Evolutionary conservation across 2,888 invertebrate species (phyloP), one percentile per base, ranked within the genome.

Genomic region (Epistrophe grossulariae): DNA sequence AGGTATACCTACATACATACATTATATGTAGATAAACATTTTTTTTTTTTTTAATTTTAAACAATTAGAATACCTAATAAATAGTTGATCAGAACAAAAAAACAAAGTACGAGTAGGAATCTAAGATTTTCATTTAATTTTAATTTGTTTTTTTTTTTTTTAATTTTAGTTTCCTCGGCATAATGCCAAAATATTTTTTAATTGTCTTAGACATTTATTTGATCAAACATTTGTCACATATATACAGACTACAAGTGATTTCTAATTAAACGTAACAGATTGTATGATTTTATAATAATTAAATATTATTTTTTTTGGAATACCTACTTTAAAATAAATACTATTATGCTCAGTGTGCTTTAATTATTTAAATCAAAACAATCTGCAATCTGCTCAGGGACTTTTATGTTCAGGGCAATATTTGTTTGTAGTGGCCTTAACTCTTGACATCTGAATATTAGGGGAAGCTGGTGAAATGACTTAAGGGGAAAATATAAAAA

Each of bases 131-230:
- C 35, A 66, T 70, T 62, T 24, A 17, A 35, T 55, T 60, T 19
- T 43, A 31, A 13, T 55, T 43, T 57, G 45, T 62, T 64, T 74
- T 55, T 17, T 17, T 48, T 2, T 24, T 24, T 24, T 24, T 24
- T 24, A n/a, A 17, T 64, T 38, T 57, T 38, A 13, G 3, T 43
- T 4, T 11, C 0, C 17, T 71, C 40, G 80, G 80, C 74, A 45
- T 5, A 6, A 7, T 84, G 84, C 84, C 84, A 84, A 84, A 81
- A 68, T 84, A 84, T 84, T 80, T 84, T 84, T 77, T 84, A 84
- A 84, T 84, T 84, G 84, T 84, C 76, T 81, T n/a, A 66, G 66
- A 84, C 66, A 84, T 66, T 62, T 62, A 76, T 76, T 55, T 76
- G 40, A 52, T 43, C 59, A 52, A 66, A 38, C n/a, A 72, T 60